phyloP scores from a whole-genome alignment of 2,888 invertebrate species.

The Polymixis lichenea region DNA sequence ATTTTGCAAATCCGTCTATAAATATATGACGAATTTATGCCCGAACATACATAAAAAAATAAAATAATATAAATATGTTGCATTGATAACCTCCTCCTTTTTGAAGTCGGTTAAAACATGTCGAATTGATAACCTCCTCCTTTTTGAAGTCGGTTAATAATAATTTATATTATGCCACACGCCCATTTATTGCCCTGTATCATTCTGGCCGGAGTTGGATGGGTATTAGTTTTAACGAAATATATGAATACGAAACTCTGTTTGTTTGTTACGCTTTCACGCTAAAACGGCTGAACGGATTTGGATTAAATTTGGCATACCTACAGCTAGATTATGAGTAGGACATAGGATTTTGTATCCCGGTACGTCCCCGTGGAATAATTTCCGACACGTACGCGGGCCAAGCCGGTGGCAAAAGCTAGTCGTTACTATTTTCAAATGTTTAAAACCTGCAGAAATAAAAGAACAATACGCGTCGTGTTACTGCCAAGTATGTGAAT shows the following conservation, averaged over 20 bases:
- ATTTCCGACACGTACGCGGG: neutral
- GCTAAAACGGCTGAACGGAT: neutral
- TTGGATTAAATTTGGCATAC: neutral
- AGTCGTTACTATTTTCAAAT: neutral
- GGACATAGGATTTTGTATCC: neutral
- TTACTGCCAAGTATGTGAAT: neutral
- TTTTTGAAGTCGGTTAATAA: too few relatives aligned
- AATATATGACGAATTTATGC: too few relatives aligned
- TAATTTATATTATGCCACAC: neutral
- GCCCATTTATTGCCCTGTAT: neutral
- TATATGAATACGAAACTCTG: neutral
- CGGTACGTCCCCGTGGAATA: neutral
- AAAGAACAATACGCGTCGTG: neutral
- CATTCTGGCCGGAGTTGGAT: neutral
- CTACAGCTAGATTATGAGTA: neutral
- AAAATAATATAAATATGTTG: too few relatives aligned
- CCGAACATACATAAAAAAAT: too few relatives aligned
- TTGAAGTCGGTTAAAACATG: too few relatives aligned
- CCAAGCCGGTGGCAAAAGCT: neutral
- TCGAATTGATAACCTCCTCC: too few relatives aligned
- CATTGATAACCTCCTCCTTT: too few relatives aligned
- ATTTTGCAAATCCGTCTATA: too few relatives aligned
- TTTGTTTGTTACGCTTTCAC: neutral
- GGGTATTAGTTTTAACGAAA: constrained; percentile 3
- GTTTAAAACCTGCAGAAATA: neutral